Conservation (phyloP, 2,888 invertebrate species). For the Scaptomyza cyrtandrae region DNA sequence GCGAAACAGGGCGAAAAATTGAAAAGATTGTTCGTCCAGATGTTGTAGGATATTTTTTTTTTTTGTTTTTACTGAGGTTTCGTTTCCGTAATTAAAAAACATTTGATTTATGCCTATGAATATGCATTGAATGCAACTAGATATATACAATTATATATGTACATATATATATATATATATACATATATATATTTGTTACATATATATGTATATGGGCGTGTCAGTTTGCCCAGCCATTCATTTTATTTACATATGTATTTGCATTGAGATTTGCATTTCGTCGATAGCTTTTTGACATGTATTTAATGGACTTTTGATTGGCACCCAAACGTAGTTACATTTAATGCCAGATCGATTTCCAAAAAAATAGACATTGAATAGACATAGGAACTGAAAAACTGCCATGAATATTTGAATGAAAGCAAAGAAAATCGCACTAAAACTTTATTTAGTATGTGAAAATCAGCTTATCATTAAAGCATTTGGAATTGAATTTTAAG, state of each 20-base stretch:
- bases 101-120: constrained; percentile 72
- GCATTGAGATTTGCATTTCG: constrained; percentile 51
- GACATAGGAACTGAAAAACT: constrained; percentile 1
- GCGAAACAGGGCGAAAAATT: constrained; percentile 42
- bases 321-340: constrained; percentile 31
- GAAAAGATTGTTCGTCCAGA: constrained; percentile 53
- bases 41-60: constrained; percentile 37
- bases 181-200: too few species aligned
- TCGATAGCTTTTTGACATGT: constrained; percentile 62
- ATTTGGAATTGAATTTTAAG: too few species aligned
- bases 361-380: constrained; percentile 16
- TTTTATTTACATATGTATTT: constrained; percentile 58
- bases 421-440: not conserved
- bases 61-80: not conserved
- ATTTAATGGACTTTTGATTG: constrained; percentile 59
- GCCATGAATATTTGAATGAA: constrained; percentile 14
- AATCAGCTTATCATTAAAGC: too few species aligned
- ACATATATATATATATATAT: not conserved
- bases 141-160: constrained; percentile 8
- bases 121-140: constrained; percentile 54
- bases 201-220: constrained; percentile 17
- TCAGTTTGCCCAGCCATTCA: constrained; percentile 24
- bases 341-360: constrained; percentile 39
- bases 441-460: not conserved
- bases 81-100: constrained; percentile 61